Base-by-base conservation (phyloP, 1,140 invertebrate species). In the Philopotamus ludificatus region DNA sequence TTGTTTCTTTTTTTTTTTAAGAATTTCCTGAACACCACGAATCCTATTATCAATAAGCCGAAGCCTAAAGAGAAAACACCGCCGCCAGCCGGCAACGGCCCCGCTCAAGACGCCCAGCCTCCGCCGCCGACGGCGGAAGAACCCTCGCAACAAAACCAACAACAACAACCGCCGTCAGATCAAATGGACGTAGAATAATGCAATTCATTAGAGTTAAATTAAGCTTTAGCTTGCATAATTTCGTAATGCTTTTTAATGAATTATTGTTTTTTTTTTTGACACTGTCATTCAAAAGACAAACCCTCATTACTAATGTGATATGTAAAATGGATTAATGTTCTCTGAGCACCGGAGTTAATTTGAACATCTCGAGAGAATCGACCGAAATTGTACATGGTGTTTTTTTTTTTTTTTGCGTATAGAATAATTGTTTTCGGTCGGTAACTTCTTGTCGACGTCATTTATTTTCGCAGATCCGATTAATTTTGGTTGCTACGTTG, bases 21-120 rank as follows among this genome's bases (percentile, higher is more conserved):
- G 84, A 79, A 77, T 25, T 85, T 94, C 70, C 89, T 93, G 68
- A 85, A 73, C 50, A 80, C 78, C 7, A 85, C 91, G 22, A 84
- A 82, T 68, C 87, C 90, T 1, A 88, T 94, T 63, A 76, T 95
- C 44, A 92, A 90, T 73, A 95, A 94, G 77, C 89, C 91, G 18
- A 93, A 93, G 75, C 92, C 92, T 4, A 91, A 90, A 77, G 81
- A 83, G 63, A 83, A 82, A 69, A 82, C 80, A 42, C 81, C 85
- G 0, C 80, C 81, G 1, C 82, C 84, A 1, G 76, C 78, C 23
- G 67, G 39, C 41, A 55, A 74, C 21, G 73, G 72, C 58, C 67
- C 73, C 28, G 74, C 75, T 3, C 77, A 26, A 42, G 72, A 61
- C 65, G 72, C 47, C 15, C 74, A 74, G 12, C 74, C 76, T 63